Evolutionary conservation across 2,113 vertebrate species (phyloP), one percentile per base, ranked within the genome.

Genomic region (Ascaphus truei): DNA sequence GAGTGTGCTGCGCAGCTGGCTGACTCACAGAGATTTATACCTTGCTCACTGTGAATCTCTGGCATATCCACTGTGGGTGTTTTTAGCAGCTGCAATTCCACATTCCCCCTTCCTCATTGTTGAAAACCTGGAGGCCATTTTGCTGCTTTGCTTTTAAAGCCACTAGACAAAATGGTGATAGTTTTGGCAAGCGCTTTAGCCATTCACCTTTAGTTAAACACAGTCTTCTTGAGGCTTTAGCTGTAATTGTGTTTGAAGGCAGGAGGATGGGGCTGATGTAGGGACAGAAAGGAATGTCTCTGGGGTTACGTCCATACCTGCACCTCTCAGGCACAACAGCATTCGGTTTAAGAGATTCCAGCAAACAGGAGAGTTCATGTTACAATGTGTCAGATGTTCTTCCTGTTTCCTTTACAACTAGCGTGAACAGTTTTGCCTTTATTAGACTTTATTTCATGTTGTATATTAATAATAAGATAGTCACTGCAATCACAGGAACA

Each of bases 41-140:
- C 50, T 51, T 31, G 12, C 29, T 45, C 22, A 25, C 47, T 65
- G 33, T 23, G 2, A 26, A 12, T 51, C 47, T 51, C 23, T 4
- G 47, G 22, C 12, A 34, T 59, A 20, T 51, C 39, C 2, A 60
- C 30, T 61, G 67, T 71, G 57, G 67, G 67, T 66, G 45, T 59
- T 41, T 39, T 13, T 29, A 41, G 53, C 67, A 52, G 67, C 48
- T 71, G 67, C 57, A 61, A 52, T 51, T 41, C 47, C 34, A 61
- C 57, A 71, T 61, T 60, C 31, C 36, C 56, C 29, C 22, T 59
- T 58, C 33, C 39, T 33, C 3, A 11, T 10, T 48, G 26, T 30
- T 10, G 16, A 12, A 59, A 59, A 59, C 33, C 53, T 43, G 72
- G 74, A 69, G 53, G 76, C 72, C 50, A 52, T 51, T 72, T 76